Conservation (phyloP, 1,140 invertebrate species). For the Diorhabda elongata region DNA sequence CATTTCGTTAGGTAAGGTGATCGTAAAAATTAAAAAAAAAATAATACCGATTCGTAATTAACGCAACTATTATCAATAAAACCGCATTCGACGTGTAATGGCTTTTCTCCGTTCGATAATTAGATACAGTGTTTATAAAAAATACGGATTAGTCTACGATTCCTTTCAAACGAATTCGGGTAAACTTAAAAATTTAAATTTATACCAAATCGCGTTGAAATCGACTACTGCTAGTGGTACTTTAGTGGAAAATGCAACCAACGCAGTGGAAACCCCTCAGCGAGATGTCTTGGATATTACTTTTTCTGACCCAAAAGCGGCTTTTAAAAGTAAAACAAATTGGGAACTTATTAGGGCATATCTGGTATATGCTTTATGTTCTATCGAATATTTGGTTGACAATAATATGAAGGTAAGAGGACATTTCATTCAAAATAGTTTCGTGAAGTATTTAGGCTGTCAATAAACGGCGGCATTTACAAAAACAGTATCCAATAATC, state of each 20-base stretch:
- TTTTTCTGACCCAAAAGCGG: slow-evolving; percentile 75
- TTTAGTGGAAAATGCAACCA: slow-evolving; percentile 19
- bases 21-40: not conserved
- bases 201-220: slow-evolving; percentile 34
- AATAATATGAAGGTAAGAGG: slow-evolving; percentile 87
- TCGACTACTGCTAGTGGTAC: slow-evolving; percentile 24
- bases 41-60: not conserved
- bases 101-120: slow-evolving; percentile 49
- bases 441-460: too few relatives aligned
- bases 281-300: slow-evolving; percentile 81
- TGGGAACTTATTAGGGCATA: slow-evolving; percentile 88
- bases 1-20: not conserved
- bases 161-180: slow-evolving; percentile 31
- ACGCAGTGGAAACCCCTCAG: slow-evolving; percentile 46
- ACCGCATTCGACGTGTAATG: slow-evolving; percentile 36
- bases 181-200: slow-evolving; percentile 29
- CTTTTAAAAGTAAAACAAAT: slow-evolving; percentile 93
- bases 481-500: too few relatives aligned
- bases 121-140: slow-evolving; percentile 44
- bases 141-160: slow-evolving; percentile 39
- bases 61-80: not conserved
- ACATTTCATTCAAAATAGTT: too few relatives aligned
- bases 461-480: too few relatives aligned
- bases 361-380: slow-evolving; percentile 90
- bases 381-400: slow-evolving; percentile 83